Conservation (phyloP, 2,113 vertebrate species). For the Scortum barcoo region DNA sequence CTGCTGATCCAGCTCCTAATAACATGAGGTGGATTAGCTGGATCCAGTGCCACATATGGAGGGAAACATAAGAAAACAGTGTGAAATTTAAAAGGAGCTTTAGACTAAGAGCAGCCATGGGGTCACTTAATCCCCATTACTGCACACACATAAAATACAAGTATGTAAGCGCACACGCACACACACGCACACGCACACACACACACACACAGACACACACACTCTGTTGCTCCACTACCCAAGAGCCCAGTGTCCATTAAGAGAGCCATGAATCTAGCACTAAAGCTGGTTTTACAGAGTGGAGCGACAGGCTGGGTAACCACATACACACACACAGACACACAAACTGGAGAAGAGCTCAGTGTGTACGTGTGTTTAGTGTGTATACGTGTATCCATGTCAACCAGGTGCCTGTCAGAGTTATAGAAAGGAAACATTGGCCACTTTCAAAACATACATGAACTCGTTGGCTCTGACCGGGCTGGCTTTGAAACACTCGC, state of each 20-base stretch:
- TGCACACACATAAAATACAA: conserved; percentile 69
- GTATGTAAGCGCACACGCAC: conserved; percentile 49
- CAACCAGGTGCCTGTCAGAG: conserved; percentile 69
- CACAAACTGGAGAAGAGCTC: conserved; percentile 24
- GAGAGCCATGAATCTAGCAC: conserved; percentile 77
- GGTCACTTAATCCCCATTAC: conserved; percentile 75
- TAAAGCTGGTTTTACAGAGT: conserved; percentile 81
- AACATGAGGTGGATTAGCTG: conserved; percentile 63
- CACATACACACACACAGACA: conserved; percentile 48
- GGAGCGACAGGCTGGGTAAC: conserved; percentile 60
- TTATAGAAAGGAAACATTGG: conserved; percentile 54
- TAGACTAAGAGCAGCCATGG: conserved; percentile 68
- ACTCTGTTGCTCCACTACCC: conserved; percentile 53
- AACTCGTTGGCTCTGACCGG: conserved; percentile 60
- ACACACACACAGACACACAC: conserved; percentile 40
- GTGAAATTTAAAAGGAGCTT: conserved; percentile 77
- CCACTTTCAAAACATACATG: conserved; percentile 63
- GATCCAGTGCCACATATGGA: conserved; percentile 48
- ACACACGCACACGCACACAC: conserved; percentile 36
- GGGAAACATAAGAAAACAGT: conserved; percentile 71
- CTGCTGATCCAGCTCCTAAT: conserved; percentile 57
- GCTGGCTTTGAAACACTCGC: conserved; percentile 36
- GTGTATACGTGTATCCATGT: conserved; percentile 54
- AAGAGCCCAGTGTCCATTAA: conserved; percentile 77
- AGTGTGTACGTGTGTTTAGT: conserved; percentile 39